phyloP scores from a whole-genome alignment of 2,113 vertebrate species.

The Tupaia chinensis region DNA sequence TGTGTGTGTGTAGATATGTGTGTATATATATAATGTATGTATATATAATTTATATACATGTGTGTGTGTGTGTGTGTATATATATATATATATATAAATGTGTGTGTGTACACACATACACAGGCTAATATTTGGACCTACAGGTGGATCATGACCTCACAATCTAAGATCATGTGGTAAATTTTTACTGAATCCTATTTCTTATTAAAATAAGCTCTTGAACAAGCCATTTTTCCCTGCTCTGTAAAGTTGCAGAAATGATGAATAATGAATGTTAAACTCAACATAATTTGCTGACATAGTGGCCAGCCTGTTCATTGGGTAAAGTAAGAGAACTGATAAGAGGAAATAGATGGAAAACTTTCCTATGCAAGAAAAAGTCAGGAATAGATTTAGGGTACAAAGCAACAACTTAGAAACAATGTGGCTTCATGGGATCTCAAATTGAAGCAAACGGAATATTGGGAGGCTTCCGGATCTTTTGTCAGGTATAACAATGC shows the following conservation, averaged over 20 bases:
- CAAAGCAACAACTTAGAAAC: background rate
- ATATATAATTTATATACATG: no score
- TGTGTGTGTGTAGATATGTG: background rate
- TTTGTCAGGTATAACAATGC: background rate
- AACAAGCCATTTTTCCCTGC: background rate
- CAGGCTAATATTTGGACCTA: background rate
- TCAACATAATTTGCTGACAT: background rate
- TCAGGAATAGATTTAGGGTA: background rate
- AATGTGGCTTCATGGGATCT: background rate
- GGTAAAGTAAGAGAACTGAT: background rate
- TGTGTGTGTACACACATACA: no score
- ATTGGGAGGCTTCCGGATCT: background rate
- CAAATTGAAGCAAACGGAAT: background rate
- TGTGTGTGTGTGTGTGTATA: no score
- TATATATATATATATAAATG: background rate
- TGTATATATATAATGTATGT: no score
- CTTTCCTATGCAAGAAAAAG: background rate
- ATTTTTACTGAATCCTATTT: background rate
- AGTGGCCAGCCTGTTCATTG: background rate
- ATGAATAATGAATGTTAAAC: background rate
- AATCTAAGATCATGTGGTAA: background rate
- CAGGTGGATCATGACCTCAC: background rate
- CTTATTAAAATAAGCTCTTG: background rate
- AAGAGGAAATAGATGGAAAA: background rate
- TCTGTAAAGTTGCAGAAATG: background rate